Evolutionary conservation across 2,797 vertebrate species (phyloP).

Genomic region (Aphelocoma californica): DNA sequence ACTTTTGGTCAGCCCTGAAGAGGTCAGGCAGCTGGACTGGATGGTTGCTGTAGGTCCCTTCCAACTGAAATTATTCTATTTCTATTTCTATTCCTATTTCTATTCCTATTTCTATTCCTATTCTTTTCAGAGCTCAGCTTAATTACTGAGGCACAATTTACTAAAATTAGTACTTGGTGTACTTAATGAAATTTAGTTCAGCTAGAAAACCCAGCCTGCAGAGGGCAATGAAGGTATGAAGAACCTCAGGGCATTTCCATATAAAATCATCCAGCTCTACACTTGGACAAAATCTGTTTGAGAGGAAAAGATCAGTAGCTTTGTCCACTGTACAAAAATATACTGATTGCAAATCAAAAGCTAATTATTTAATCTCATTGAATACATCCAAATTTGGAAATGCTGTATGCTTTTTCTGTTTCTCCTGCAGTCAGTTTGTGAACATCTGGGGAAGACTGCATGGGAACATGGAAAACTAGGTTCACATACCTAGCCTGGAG

Average conservation of each 20-base stretch:
- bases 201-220: neutral
- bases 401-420: neutral
- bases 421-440: neutral
- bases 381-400: neutral
- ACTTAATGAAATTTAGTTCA: neutral
- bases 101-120: neutral
- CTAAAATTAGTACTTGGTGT: neutral
- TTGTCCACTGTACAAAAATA: neutral
- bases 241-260: neutral
- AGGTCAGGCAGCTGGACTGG: neutral
- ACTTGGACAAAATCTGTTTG: neutral
- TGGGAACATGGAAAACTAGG: neutral
- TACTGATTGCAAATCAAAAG: neutral
- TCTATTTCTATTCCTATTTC: neutral
- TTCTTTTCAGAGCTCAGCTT: neutral
- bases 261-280: rapidly evolving
- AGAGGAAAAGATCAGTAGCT: neutral
- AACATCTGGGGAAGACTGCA: neutral
- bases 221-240: neutral
- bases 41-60: neutral
- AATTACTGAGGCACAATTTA: neutral
- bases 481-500: neutral
- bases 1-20: neutral
- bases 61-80: neutral
- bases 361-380: neutral